Conservation (phyloP, 2,797 vertebrate genomes). For the Phrynocephalus guinanensis region DNA sequence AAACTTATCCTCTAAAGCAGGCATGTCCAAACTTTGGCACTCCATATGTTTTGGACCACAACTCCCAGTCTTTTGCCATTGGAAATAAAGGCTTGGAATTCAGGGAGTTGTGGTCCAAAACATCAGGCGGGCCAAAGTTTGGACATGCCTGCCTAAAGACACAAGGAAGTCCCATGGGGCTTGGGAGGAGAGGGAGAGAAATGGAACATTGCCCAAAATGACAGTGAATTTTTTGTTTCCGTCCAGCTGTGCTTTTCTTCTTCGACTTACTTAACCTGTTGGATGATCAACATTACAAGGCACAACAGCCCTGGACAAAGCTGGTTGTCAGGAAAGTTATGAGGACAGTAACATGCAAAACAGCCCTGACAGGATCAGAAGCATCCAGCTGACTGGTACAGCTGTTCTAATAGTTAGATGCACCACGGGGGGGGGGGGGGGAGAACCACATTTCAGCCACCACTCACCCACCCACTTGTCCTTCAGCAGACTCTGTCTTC, state of each 20-base stretch:
- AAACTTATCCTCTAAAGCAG: too few relatives aligned
- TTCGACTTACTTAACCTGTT: neutral
- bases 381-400: neutral
- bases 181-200: slow-evolving; percentile 15
- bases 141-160: neutral
- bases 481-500: neutral
- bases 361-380: neutral
- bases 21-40: too few relatives aligned
- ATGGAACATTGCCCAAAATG: neutral
- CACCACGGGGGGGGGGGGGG: neutral
- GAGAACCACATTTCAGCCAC: neutral
- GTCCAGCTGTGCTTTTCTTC: slow-evolving; percentile 26
- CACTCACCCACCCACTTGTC: too few relatives aligned
- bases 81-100: too few relatives aligned
- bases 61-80: too few relatives aligned
- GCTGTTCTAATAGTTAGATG: neutral
- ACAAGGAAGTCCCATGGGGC: fast-evolving
- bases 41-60: too few relatives aligned
- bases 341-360: neutral
- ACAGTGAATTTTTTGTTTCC: slow-evolving; percentile 15
- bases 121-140: too few relatives aligned
- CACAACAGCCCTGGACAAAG: too few relatives aligned
- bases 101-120: too few relatives aligned
- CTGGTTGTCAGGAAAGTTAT: too few relatives aligned
- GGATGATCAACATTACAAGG: slow-evolving; percentile 15